Conservation (phyloP, 1,140 invertebrate species). For the Argopecten irradians region DNA sequence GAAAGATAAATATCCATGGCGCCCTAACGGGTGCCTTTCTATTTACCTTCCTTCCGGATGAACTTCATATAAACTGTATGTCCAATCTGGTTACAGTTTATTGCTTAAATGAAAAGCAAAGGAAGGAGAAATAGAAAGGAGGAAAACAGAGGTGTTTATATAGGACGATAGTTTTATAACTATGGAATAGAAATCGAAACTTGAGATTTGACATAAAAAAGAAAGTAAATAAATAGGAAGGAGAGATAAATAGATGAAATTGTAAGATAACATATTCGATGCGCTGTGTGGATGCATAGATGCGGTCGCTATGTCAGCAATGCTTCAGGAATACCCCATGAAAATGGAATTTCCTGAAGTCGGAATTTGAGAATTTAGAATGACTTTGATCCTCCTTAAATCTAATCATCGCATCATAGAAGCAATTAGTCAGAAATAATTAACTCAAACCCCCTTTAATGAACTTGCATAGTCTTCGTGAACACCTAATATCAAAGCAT, state of each 20-base stretch:
- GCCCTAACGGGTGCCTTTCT: too few relatives aligned
- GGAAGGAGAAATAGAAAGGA: not conserved
- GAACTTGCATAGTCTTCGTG: not conserved
- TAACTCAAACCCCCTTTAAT: not conserved
- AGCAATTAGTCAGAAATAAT: constrained; percentile 18
- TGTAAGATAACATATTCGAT: too few relatives aligned
- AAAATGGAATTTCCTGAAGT: not conserved
- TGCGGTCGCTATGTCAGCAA: not conserved
- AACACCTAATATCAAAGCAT: constrained; percentile 3
- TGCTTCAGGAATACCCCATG: not conserved
- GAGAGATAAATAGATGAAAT: not conserved
- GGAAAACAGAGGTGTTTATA: not conserved
- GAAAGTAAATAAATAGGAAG: not conserved
- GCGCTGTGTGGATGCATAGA: not conserved
- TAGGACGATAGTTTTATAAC: too few relatives aligned
- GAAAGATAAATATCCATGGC: too few relatives aligned
- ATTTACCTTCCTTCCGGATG: too few relatives aligned
- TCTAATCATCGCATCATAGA: not conserved
- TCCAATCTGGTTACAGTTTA: too few relatives aligned
- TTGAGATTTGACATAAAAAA: not conserved
- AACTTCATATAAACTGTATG: too few relatives aligned
- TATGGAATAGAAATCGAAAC: not conserved
- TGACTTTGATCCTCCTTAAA: not conserved
- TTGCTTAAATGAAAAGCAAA: too few relatives aligned
- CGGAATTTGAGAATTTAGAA: not conserved